Base-by-base conservation (phyloP, 2,888 invertebrate genomes). In the Hedychridium roseum region DNA sequence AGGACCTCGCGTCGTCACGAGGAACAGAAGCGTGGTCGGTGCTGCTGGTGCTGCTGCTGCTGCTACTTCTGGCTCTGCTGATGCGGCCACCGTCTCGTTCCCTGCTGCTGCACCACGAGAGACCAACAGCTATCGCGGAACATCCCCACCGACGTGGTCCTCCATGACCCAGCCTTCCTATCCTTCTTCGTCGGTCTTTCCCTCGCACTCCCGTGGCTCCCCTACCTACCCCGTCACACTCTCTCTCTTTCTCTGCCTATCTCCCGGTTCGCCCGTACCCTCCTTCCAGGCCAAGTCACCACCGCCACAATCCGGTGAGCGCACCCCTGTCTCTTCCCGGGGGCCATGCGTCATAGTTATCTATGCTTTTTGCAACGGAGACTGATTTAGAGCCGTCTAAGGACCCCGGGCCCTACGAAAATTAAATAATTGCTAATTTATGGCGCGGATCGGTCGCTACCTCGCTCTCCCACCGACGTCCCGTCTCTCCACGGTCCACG, bases 361-460 rank as follows among this genome's bases (percentile, higher is more conserved):
- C 78, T 78, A 77, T 78, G 78, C 78, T 78, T 78, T 78, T 78
- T 78, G 77, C 76, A 65, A 62, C 71, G 74, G 75, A 78, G 76
- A 78, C 78, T 78, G 78, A 78, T 78, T 78, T 78, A 78, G 77
- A 77, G 77, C 77, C 74, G 77, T 77, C 78, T 78, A 78, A 78
- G 78, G 78, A 78, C 77, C 73, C 70, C 68, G 71, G 76, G 75
- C 74, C 75, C 78, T 72, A 77, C 77, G 78, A 78, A 78, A 78
- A 78, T 78, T 78, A 78, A 78, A 78, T 78, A 78, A 78, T 78
- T 78, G 77, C 77, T 78, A 78, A 78, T 78, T 78, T 78, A 78
- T 78, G 77, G 74, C 74, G 74, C 67, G 74, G 71, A 78, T 78
- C 77, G 77, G 64, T 55, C 64, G 55, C n/a, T n/a, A n/a, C 51